Evolutionary conservation across 2,797 vertebrate species (phyloP).

Genomic region (Acrossocheilus fasciatus): DNA sequence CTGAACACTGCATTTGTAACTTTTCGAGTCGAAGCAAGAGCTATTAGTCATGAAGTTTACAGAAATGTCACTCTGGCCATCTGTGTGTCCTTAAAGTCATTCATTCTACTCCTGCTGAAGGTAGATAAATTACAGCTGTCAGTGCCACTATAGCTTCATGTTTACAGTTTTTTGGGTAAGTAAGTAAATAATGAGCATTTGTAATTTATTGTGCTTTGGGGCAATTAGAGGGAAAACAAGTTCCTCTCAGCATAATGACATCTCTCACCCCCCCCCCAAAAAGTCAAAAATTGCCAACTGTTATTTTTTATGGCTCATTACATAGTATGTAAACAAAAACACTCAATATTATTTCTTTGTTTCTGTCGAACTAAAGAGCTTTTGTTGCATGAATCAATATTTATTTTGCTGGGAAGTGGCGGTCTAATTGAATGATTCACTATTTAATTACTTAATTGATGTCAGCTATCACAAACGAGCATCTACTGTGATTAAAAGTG

Average conservation of each 20-base stretch:
- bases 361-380: constrained; percentile 27
- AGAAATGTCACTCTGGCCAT: constrained; percentile 36
- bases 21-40: constrained; percentile 4
- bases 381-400: constrained; percentile 40
- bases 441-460: constrained; percentile 41
- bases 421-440: constrained; percentile 37
- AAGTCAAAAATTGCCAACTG: constrained; percentile 12
- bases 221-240: not conserved
- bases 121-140: constrained; percentile 16
- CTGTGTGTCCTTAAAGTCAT: constrained; percentile 40
- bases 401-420: constrained; percentile 16
- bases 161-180: constrained; percentile 15
- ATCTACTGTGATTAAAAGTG: constrained; percentile 43
- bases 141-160: constrained; percentile 11
- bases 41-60: constrained; percentile 28
- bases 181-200: constrained; percentile 31
- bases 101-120: constrained; percentile 30
- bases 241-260: not conserved
- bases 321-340: constrained; percentile 14
- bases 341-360: constrained; percentile 21
- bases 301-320: constrained; percentile 29
- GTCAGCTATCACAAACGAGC: constrained; percentile 32
- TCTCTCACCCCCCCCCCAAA: not conserved
- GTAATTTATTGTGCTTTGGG: constrained; percentile 16
- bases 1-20: not conserved